Evolutionary conservation across 2,797 vertebrate genomes (phyloP), one percentile per base, ranked within the genome.

Genomic region (Argya squamiceps): DNA sequence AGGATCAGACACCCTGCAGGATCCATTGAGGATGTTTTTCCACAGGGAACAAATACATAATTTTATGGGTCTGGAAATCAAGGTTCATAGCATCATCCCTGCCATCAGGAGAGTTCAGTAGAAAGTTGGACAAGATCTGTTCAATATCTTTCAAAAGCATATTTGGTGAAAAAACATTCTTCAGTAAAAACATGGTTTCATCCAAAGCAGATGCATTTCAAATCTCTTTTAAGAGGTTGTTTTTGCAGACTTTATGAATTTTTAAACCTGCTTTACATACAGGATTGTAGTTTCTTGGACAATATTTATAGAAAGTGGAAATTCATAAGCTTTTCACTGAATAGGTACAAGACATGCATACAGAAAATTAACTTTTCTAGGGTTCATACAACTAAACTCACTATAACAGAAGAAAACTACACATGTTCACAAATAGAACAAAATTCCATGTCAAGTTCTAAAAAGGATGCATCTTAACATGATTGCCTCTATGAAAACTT

Each of bases 1-100:
- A 30, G 29, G 3, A 4, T 24, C 22, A 46, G 21, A 4, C 11
- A 50, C 4, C 10, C 30, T 30, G 30, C 7, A 68, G 27, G 30
- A 80, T 43, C n/a, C 8, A 22, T 16, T 5, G 18, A 32, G 6
- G 14, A 23, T 0, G 0, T 62, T 75, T 53, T 12, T 10, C 15
- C 52, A 41, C 17, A 39, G 7, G 11, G 17, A 74, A 1, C 4
- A 41, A 65, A 37, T 16, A 19, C 20, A 7, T 20, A 77, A 12
- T 17, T 70, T 43, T 21, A 19, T 56, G 23, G 10, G 11, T 49
- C 34, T 32, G 14, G 30, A 65, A 34, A 8, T 64, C 56, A 21
- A 16, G 4, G 4, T 39, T 70, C 12, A 20, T 36, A 52, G 3
- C n/a, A 62, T 26, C 29, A 44, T 21, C 9, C 16, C 14, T 70